Conservation (phyloP, 2,888 invertebrate genomes). For the Emmelina monodactyla region DNA sequence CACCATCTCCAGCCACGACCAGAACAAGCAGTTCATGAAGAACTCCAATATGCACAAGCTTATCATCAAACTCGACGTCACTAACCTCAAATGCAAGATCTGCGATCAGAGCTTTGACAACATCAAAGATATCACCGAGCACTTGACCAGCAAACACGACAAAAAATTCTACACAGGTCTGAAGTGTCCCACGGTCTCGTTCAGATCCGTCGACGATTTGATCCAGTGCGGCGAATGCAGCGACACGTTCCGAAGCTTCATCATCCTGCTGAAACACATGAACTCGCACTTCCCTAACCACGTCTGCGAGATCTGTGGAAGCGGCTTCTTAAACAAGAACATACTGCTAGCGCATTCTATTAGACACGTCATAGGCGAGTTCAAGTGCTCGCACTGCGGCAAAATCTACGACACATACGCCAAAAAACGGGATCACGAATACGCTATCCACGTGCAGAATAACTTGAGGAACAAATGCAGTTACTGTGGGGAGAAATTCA, state of each 20-base stretch:
- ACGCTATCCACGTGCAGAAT: conserved; percentile 31
- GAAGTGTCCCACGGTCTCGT: conserved; percentile 27
- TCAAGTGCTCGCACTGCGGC: conserved; percentile 38
- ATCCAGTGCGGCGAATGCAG: conserved; percentile 27
- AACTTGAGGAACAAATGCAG: conserved; percentile 32
- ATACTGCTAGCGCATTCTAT: conserved; percentile 27
- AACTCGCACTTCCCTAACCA: conserved; percentile 31
- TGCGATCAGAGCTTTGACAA: conserved; percentile 14
- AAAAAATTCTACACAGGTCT: conserved; percentile 23
- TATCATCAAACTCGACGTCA: conserved; percentile 14
- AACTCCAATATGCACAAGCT: conserved; percentile 12
- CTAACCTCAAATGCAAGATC: conserved; percentile 10
- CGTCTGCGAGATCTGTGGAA: conserved; percentile 28
- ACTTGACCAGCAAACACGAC: conserved; percentile 23
- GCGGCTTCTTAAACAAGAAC: conserved; percentile 27
- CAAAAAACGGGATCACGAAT: conserved; percentile 43
- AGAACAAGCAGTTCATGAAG: conserved; percentile 21
- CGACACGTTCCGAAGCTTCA: conserved; percentile 25
- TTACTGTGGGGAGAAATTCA: conserved; percentile 36
- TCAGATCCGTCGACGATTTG: conserved; percentile 24
- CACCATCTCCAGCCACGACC: conserved; percentile 21
- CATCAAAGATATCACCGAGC: conserved; percentile 22
- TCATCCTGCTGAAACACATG: conserved; percentile 31
- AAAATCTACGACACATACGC: conserved; percentile 47
- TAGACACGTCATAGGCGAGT: conserved; percentile 29